These are phyloP conservation scores for Temnothorax nylanderi DNA, from an alignment of 1,140 invertebrate genomes.

Conservation along the genomic window DNA sequence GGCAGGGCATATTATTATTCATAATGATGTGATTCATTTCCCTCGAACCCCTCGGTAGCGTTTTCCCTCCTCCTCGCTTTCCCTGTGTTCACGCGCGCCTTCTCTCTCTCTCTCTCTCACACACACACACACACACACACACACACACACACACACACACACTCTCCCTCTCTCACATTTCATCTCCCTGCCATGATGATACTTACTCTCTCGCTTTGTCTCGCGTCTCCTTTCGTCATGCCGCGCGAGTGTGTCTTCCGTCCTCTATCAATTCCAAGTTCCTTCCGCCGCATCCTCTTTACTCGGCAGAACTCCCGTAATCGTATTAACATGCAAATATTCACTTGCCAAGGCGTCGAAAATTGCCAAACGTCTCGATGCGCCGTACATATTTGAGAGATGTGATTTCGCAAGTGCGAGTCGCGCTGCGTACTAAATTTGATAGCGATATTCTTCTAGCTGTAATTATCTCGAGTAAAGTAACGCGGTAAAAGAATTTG, in stretches of 20 bases:
- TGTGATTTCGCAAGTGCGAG: conserved; percentile 56
- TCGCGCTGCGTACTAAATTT: conserved; percentile 50
- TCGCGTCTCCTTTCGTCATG: neutral
- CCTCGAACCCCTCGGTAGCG: conserved; percentile 62
- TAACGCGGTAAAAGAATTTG: neutral
- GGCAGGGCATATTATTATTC: conserved; percentile 79
- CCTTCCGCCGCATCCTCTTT: conserved; percentile 16
- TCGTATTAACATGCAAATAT: conserved; percentile 82
- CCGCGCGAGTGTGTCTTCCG: neutral
- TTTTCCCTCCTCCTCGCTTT: conserved; percentile 57
- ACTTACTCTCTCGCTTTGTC: neutral
- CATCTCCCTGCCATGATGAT: conserved; percentile 1
- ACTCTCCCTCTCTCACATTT: conserved; percentile 3
- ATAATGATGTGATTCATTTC: conserved; percentile 80
- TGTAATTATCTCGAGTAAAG: conserved; percentile 5
- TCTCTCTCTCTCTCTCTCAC: conserved; percentile 37
- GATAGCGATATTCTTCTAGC: conserved; percentile 13
- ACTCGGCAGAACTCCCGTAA: conserved; percentile 62
- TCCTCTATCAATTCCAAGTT: conserved; percentile 11
- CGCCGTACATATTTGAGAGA: conserved; percentile 35
- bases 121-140: neutral
- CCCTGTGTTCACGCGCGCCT: conserved; percentile 47
- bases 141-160: neutral
- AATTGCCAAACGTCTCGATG: conserved; percentile 54
- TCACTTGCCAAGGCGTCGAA: conserved; percentile 73